phyloP scores from a whole-genome alignment of 2,888 invertebrate species.

The Ochropleura leucogaster region DNA sequence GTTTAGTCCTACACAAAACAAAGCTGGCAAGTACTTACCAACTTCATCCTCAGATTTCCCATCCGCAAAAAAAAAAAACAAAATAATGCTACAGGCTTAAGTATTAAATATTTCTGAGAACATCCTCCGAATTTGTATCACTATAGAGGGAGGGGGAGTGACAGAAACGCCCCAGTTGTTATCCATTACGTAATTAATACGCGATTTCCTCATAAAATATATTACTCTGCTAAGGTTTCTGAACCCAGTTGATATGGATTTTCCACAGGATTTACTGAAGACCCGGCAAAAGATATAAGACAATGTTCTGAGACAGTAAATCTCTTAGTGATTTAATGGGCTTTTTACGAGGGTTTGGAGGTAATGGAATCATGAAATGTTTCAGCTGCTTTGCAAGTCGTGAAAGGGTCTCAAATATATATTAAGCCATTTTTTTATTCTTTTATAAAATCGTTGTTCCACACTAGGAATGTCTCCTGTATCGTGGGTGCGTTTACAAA shows the following conservation, averaged over 20 bases:
- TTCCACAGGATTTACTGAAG: conserved; percentile 17
- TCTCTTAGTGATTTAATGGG: conserved; percentile 28
- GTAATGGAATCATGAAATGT: conserved; percentile 10
- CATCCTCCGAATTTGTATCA: neutral
- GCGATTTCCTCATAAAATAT: conserved; percentile 15
- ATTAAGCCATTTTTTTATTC: too few species aligned
- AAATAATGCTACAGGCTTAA: neutral
- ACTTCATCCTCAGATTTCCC: too few species aligned
- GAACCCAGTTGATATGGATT: conserved; percentile 16
- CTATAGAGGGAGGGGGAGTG: neutral
- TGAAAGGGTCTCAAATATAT: neutral
- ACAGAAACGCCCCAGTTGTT: neutral
- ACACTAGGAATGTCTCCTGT: too few species aligned
- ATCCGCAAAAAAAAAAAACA: too few species aligned
- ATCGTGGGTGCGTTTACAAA: too few species aligned
- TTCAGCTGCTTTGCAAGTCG: conserved; percentile 9
- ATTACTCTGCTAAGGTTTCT: neutral
- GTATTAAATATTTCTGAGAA: neutral
- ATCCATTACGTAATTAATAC: conserved; percentile 16
- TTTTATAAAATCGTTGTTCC: too few species aligned
- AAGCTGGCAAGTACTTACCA: too few species aligned
- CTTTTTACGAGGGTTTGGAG: conserved; percentile 15
- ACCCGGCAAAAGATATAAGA: conserved; percentile 22
- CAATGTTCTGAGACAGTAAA: conserved; percentile 33
- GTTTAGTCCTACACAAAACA: too few species aligned